phyloP scores from a whole-genome alignment of 2,888 invertebrate genomes.

The Synergus gifuensis region DNA sequence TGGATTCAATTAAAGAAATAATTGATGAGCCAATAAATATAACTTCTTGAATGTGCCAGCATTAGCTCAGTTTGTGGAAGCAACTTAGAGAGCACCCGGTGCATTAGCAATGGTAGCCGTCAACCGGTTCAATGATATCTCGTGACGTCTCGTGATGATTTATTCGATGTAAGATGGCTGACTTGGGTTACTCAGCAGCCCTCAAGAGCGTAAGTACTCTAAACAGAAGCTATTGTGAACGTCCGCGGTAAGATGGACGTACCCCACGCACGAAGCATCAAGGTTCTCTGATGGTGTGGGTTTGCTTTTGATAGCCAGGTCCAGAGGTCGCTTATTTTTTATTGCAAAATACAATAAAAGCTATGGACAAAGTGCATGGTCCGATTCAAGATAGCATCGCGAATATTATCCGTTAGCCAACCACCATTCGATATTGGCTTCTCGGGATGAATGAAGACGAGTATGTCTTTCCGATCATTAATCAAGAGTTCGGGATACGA shows the following conservation, averaged over 20 bases:
- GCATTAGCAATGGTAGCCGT: constrained; percentile 65
- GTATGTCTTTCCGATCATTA: constrained; percentile 18
- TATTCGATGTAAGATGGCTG: constrained; percentile 76
- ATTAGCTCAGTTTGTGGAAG: neutral
- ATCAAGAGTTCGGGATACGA: constrained; percentile 30
- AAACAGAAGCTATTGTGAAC: constrained; percentile 77
- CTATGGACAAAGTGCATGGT: constrained; percentile 65
- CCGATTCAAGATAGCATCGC: constrained; percentile 67
- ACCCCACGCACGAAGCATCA: constrained; percentile 64
- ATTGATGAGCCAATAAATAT: neutral
- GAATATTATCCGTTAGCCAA: constrained; percentile 61
- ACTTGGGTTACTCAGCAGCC: constrained; percentile 68
- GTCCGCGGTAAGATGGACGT: constrained; percentile 73
- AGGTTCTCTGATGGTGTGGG: constrained; percentile 56
- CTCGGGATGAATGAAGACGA: constrained; percentile 11
- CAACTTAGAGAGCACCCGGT: constrained; percentile 65
- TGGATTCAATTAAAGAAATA: neutral
- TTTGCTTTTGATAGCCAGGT: constrained; percentile 55
- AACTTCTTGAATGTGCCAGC: neutral
- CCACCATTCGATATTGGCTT: constrained; percentile 49
- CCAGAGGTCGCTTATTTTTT: constrained; percentile 58
- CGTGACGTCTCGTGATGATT: constrained; percentile 75
- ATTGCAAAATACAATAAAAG: constrained; percentile 55
- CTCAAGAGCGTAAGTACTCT: constrained; percentile 71
- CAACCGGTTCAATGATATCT: constrained; percentile 77